phyloP scores from a whole-genome alignment of 2,113 vertebrate species.

The Rhegmatorhina hoffmannsi region DNA sequence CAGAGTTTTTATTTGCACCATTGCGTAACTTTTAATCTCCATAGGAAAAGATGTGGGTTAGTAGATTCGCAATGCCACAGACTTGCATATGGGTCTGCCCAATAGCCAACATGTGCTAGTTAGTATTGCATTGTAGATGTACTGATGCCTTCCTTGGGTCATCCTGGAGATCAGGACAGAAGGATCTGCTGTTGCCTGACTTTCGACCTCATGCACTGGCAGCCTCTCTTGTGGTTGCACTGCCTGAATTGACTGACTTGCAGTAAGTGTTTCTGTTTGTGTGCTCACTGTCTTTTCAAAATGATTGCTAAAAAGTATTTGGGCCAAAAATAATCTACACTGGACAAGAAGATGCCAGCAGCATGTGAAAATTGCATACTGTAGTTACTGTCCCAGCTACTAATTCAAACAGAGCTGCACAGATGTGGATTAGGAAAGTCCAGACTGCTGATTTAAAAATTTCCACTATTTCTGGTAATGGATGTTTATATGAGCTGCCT shows the following conservation, averaged over 20 bases:
- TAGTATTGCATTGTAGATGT: neutral
- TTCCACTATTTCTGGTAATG: neutral
- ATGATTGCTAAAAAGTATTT: neutral
- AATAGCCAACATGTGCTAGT: neutral
- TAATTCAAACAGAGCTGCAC: neutral
- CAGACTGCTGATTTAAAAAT: slow-evolving; percentile 1
- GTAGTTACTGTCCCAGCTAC: neutral
- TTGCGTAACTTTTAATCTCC: slow-evolving; percentile 26
- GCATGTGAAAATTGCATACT: neutral
- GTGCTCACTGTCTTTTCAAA: neutral
- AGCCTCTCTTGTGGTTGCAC: neutral
- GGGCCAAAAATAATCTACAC: slow-evolving; percentile 16
- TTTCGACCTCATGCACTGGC: neutral
- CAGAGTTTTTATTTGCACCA: slow-evolving; percentile 49
- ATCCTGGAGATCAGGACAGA: neutral
- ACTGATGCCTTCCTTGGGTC: neutral
- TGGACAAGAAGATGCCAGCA: neutral
- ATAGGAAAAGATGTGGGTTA: slow-evolving; percentile 4
- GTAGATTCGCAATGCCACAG: neutral
- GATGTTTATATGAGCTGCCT: slow-evolving; percentile 3
- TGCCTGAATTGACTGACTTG: neutral
- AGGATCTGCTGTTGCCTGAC: slow-evolving; percentile 28
- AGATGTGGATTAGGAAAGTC: neutral
- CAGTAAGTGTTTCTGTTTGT: slow-evolving; percentile 19
- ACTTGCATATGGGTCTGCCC: neutral